These are phyloP conservation scores for Drosophila sordidapex DNA, from an alignment of 2,888 invertebrate species.

Conservation along the genomic window DNA sequence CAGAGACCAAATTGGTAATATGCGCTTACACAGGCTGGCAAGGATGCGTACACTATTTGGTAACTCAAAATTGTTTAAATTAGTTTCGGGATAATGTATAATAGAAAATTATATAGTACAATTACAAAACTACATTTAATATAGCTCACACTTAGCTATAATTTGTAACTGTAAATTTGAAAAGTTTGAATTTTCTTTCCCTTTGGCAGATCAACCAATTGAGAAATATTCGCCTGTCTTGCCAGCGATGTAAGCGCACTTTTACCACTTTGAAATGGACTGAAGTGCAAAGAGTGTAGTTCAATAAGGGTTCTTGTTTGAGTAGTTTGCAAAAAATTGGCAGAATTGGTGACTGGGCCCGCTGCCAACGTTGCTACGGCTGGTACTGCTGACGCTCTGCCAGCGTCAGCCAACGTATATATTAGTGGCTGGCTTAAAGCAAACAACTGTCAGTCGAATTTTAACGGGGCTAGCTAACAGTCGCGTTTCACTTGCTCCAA, in stretches of 20 bases:
- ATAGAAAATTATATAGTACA: not conserved
- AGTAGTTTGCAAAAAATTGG: not conserved
- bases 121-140: not conserved
- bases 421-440: constrained; percentile 54
- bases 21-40: not conserved
- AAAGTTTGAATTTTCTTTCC: not conserved
- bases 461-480: constrained; percentile 68
- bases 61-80: not conserved
- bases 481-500: constrained; percentile 63
- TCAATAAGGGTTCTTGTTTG: not conserved
- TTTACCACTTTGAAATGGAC: not conserved
- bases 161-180: not conserved
- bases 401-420: constrained; percentile 35
- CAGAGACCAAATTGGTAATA: not conserved
- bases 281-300: not conserved
- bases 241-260: not conserved
- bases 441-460: constrained; percentile 59
- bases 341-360: not conserved
- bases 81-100: not conserved
- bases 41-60: not conserved
- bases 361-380: constrained; percentile 3
- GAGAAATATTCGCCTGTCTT: not conserved
- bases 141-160: not conserved
- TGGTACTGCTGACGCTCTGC: constrained; percentile 33
- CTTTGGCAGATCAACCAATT: not conserved